Base-by-base conservation (phyloP, 2,113 vertebrate genomes). In the Paradoxurus hermaphroditus region DNA sequence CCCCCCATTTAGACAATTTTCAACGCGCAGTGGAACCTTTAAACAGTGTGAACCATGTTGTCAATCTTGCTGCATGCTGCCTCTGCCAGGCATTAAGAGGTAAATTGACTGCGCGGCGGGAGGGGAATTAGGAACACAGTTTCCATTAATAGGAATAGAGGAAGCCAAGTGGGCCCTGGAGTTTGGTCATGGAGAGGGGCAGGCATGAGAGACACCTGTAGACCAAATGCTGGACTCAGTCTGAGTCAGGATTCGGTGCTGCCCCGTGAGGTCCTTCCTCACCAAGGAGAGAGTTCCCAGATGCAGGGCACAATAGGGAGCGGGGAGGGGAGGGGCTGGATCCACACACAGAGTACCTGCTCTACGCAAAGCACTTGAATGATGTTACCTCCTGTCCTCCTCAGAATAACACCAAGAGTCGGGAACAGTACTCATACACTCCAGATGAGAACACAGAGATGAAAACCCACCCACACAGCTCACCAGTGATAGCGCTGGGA, bases 41-140 rank as follows among this genome's bases (percentile, higher is more conserved):
- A 97, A 95, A 95, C 77, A 96, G 91, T 94, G 97, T 94, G 97
- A 98, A 96, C 93, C 95, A 51, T 94, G 94, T 95, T 98, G 97
- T 96, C 96, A 92, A 46, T 95, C 97, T 97, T 94, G 72, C 93
- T 44, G 44, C 68, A 49, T 5, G 82, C 53, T 94, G 95, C 63
- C 86, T 93, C 86, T 65, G 68, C 85, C 63, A 84, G 77, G 91
- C 92, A 95, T 77, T 97, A 97, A 94, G 96, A 96, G 95, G 93
- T 75, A 96, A 96, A 97, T 90, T 94, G 96, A 86, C 86, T 97
- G 90, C 90, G 1, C 86, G 85, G 95, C 10, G 4, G 70, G 92
- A 93, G 62, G 29, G 81, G 72, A 97, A 95, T 96, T 97, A 95
- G 90, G 87, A 95, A 65, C 82, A 95, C 44, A 75, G 23, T 90